Conservation (phyloP, 2,797 vertebrate species). For the Tolypeutes matacus region DNA sequence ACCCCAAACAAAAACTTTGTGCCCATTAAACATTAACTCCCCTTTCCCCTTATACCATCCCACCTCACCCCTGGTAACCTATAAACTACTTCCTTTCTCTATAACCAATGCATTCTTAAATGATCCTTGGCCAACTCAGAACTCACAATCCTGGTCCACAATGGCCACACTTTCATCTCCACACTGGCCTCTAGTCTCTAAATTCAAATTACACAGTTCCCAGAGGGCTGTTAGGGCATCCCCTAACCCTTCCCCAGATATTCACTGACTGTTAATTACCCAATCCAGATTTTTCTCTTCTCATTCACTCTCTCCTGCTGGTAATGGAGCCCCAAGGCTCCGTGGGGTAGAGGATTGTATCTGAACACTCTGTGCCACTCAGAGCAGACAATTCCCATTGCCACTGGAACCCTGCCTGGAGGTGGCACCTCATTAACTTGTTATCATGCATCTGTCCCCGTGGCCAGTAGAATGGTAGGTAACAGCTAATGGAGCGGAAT, state of each 20-base stretch:
- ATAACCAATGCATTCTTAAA: neutral
- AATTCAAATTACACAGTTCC: neutral
- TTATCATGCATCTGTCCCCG: neutral
- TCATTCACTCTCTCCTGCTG: neutral
- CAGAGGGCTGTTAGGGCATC: neutral
- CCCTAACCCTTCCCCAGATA: neutral
- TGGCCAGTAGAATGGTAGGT: neutral
- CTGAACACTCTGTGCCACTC: neutral
- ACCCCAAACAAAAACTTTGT: too few species aligned
- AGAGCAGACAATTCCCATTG: neutral
- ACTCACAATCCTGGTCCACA: neutral
- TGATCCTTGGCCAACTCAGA: neutral
- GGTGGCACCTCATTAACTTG: slow-evolving; percentile 11
- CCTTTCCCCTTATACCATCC: too few species aligned
- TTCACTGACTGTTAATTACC: neutral
- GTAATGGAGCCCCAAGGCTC: neutral
- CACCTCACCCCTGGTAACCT: too few species aligned
- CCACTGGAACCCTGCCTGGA: neutral
- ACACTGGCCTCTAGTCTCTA: neutral
- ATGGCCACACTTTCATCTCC: neutral
- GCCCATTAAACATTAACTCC: too few species aligned
- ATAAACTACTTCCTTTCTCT: too few species aligned
- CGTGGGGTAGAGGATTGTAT: neutral
- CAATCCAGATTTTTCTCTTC: neutral
- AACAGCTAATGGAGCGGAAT: slow-evolving; percentile 37